Evolutionary conservation across 2,888 invertebrate species (phyloP).

Genomic region (Acronicta psi): DNA sequence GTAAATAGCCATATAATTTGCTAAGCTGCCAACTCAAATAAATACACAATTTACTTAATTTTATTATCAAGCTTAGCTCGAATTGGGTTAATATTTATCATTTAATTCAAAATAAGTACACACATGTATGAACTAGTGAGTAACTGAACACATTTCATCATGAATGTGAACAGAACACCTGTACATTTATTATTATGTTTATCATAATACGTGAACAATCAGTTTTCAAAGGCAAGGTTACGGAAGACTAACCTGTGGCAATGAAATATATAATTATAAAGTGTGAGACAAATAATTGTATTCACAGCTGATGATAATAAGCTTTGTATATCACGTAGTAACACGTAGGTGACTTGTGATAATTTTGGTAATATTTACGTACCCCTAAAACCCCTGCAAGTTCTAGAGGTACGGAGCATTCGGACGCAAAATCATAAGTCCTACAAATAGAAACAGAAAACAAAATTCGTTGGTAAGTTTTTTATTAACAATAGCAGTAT

Average conservation of each 20-base stretch:
- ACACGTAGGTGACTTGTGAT: conserved; percentile 11
- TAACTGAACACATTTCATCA: conserved; percentile 21
- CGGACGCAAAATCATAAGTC: too few species aligned
- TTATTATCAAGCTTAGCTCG: conserved; percentile 10
- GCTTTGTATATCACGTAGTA: conserved; percentile 1
- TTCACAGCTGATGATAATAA: conserved; percentile 21
- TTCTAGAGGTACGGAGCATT: too few species aligned
- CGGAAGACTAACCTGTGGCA: conserved; percentile 35
- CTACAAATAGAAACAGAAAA: too few species aligned
- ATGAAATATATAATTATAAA: conserved; percentile 20
- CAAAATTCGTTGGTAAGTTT: too few species aligned
- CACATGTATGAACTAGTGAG: conserved; percentile 1
- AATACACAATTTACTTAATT: conserved; percentile 23
- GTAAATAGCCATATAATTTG: conserved; percentile 4
- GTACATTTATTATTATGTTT: conserved; percentile 34
- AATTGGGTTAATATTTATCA: conserved; percentile 7
- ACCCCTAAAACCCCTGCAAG: too few species aligned
- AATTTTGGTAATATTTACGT: not conserved
- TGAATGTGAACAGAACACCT: conserved; percentile 39
- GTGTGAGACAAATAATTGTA: conserved; percentile 21
- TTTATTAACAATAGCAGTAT: too few species aligned
- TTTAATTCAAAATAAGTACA: too few species aligned
- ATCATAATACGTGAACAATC: conserved; percentile 62
- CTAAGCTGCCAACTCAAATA: conserved; percentile 5
- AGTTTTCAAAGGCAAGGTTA: conserved; percentile 58